Evolutionary conservation across 2,113 vertebrate genomes (phyloP).

Genomic region (Craseonycteris thonglongyai): DNA sequence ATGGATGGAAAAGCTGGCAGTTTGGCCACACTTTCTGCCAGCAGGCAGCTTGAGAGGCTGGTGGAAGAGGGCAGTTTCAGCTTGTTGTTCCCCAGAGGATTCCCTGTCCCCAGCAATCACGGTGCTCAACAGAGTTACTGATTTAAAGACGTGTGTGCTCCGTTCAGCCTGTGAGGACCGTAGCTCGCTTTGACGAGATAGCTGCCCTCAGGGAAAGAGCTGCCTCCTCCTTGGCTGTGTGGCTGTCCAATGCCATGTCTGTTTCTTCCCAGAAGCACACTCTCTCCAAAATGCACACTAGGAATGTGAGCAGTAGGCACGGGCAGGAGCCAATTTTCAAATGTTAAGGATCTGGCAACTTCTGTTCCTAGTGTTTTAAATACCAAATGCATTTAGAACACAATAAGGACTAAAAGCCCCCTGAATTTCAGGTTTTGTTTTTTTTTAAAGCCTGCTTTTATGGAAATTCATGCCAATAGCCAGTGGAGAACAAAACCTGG

Average conservation of each 20-base stretch:
- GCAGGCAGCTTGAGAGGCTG: not conserved
- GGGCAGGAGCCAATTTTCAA: constrained; percentile 44
- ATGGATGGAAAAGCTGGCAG: not conserved
- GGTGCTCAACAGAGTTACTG: not conserved
- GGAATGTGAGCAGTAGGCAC: not conserved
- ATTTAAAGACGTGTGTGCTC: not conserved
- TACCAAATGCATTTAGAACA: constrained; percentile 36
- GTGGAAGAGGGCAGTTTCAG: not conserved
- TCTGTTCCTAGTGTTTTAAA: constrained; percentile 55
- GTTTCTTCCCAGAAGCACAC: not conserved
- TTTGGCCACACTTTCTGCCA: not conserved
- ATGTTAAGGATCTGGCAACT: constrained; percentile 51
- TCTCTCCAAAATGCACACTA: not conserved
- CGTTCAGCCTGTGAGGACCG: not conserved
- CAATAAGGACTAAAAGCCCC: constrained; percentile 41
- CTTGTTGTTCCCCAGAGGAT: not conserved
- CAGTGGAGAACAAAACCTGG: not conserved
- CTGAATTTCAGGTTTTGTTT: constrained; percentile 31
- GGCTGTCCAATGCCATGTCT: not conserved
- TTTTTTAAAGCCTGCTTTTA: constrained; percentile 1
- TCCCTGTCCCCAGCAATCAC: not conserved
- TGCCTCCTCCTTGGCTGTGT: not conserved
- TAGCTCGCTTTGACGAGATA: not conserved
- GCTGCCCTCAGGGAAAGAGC: not conserved
- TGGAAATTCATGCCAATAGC: constrained; percentile 20